Evolutionary conservation across 2,113 vertebrate species (phyloP).

Genomic region (Sylvilagus bachmani): DNA sequence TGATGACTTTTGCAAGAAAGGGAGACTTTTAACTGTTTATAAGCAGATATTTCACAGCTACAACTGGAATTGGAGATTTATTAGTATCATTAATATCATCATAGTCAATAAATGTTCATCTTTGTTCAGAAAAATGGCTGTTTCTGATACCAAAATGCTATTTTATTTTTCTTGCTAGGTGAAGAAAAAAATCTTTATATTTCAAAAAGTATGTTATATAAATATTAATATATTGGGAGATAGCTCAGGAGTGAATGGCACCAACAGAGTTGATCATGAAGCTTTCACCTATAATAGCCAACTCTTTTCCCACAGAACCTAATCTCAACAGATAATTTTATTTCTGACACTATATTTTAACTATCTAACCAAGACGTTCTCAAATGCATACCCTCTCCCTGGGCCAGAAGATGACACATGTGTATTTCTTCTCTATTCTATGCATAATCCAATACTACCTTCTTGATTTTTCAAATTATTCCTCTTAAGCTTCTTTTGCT

Average conservation of each 20-base stretch:
- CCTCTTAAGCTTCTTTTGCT: not conserved
- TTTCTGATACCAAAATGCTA: not conserved
- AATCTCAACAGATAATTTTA: not conserved
- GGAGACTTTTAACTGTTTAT: not conserved
- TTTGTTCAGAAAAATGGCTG: not conserved
- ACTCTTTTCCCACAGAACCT: not conserved
- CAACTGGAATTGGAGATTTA: not conserved
- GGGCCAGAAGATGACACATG: not conserved
- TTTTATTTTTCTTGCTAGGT: not conserved
- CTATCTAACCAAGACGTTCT: not conserved
- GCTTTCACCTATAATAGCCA: not conserved
- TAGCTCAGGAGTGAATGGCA: not conserved
- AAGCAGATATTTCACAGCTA: conserved; percentile 6
- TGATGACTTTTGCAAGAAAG: conserved; percentile 10
- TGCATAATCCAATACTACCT: not conserved
- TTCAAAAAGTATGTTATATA: conserved; percentile 11
- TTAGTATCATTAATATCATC: not conserved
- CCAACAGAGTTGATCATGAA: not conserved
- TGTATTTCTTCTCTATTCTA: not conserved
- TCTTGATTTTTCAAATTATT: conserved; percentile 6
- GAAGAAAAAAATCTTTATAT: conserved; percentile 28
- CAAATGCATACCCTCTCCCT: not conserved
- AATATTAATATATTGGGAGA: not conserved
- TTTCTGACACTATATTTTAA: not conserved
- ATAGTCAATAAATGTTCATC: not conserved